phyloP scores from a whole-genome alignment of 2,888 invertebrate species.

The Hoplodrina ambigua region DNA sequence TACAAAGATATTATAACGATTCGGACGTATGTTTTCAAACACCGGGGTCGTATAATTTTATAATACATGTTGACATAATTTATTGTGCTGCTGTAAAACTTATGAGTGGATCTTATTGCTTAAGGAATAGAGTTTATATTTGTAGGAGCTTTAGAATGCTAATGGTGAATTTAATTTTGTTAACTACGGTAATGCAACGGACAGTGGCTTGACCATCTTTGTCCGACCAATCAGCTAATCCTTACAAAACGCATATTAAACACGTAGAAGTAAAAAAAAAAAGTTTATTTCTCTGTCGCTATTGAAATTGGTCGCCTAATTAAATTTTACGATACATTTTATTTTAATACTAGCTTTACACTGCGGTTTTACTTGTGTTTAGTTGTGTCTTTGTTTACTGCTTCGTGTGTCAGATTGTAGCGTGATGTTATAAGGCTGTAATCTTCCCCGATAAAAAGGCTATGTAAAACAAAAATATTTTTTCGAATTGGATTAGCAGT shows the following conservation, averaged over 20 bases:
- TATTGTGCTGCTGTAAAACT: slow-evolving; percentile 46
- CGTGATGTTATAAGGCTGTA: too few relatives aligned
- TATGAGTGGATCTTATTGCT: slow-evolving; percentile 44
- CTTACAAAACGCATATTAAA: slow-evolving; percentile 68
- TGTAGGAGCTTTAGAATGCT: not conserved
- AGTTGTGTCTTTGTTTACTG: too few relatives aligned
- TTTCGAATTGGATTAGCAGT: too few relatives aligned
- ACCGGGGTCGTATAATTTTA: slow-evolving; percentile 83
- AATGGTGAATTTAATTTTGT: slow-evolving; percentile 57
- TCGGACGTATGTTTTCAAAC: slow-evolving; percentile 82
- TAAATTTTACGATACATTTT: slow-evolving; percentile 81
- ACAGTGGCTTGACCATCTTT: slow-evolving; percentile 71
- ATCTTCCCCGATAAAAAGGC: too few relatives aligned
- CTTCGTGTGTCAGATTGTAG: too few relatives aligned
- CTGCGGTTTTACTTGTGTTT: too few relatives aligned
- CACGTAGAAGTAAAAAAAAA: slow-evolving; percentile 73
- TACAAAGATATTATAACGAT: slow-evolving; percentile 82
- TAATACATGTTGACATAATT: slow-evolving; percentile 74
- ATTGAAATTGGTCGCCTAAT: slow-evolving; percentile 70
- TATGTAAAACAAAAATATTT: too few relatives aligned
- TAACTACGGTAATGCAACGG: slow-evolving; percentile 55
- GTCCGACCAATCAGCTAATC: slow-evolving; percentile 77
- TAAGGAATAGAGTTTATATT: slow-evolving; percentile 7
- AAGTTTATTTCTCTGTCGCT: slow-evolving; percentile 48
- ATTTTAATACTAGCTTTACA: slow-evolving; percentile 66